Conservation (phyloP, 2,888 invertebrate species). For the Chrysolina haemoptera region DNA sequence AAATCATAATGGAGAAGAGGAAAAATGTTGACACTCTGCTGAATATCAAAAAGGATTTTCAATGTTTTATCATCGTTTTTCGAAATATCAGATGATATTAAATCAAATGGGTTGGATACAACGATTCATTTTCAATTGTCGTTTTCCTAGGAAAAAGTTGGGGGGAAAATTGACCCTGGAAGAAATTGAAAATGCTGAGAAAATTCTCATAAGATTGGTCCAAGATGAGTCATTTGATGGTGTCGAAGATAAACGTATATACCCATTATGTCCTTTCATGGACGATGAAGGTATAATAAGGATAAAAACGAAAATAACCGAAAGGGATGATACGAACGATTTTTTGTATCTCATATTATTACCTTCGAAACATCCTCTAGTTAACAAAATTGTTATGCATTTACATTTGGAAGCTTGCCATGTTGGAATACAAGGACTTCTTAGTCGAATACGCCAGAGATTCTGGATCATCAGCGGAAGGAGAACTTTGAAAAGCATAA, state of each 20-base stretch:
- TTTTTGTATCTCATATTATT: conserved; percentile 19
- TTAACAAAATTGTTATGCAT: background rate
- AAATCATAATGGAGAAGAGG: conserved; percentile 1
- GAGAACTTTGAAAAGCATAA: conserved; percentile 33
- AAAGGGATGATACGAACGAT: too few relatives aligned
- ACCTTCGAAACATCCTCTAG: conserved; percentile 24
- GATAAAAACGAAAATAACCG: conserved; percentile 21
- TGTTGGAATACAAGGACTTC: conserved; percentile 35
- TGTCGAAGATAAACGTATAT: background rate
- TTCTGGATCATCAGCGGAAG: conserved; percentile 48
- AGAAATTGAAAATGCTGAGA: conserved; percentile 18
- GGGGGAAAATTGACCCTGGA: background rate
- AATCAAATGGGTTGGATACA: background rate
- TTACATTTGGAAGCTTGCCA: conserved; percentile 19
- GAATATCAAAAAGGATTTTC: background rate
- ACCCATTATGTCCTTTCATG: background rate
- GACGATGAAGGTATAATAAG: conserved; percentile 18
- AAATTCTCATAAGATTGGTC: background rate
- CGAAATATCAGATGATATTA: background rate
- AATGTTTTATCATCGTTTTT: background rate
- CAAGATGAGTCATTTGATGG: conserved; percentile 4
- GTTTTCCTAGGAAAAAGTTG: background rate
- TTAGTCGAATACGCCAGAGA: conserved; percentile 38
- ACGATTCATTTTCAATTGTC: background rate
- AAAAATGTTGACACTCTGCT: background rate